These are phyloP conservation scores for Vicugna pacos DNA, from an alignment of 2,113 vertebrate genomes.

Conservation along the genomic window DNA sequence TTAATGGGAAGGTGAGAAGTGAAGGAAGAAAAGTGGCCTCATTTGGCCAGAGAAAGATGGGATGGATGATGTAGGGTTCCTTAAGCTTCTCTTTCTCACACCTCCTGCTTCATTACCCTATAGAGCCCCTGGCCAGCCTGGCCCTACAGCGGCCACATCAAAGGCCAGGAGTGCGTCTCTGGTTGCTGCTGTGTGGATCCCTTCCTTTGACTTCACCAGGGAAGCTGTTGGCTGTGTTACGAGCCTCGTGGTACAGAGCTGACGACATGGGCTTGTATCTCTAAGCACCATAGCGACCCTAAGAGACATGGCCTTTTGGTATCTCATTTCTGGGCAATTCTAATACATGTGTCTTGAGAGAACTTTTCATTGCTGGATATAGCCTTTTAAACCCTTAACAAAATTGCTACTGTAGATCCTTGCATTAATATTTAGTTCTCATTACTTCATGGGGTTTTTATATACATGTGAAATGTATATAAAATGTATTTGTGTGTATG, in stretches of 20 bases:
- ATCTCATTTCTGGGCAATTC: conserved; percentile 85
- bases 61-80: not conserved
- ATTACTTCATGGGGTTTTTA: conserved; percentile 44
- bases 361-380: conserved; percentile 56
- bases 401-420: conserved; percentile 49
- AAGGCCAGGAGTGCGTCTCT: accelerated
- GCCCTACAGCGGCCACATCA: too few relatives aligned
- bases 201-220: not conserved
- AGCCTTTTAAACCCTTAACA: not conserved
- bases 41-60: not conserved
- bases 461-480: conserved; percentile 11
- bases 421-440: conserved; percentile 60
- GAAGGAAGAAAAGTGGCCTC: not conserved
- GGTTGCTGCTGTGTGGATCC: not conserved
- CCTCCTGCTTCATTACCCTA: not conserved
- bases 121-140: not conserved
- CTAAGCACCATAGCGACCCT: not conserved
- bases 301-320: conserved; percentile 84
- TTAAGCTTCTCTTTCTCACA: not conserved
- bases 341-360: conserved; percentile 77
- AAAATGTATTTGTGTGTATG: not conserved
- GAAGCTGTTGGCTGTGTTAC: not conserved
- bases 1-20: not conserved
- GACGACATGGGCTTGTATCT: accelerated
- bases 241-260: not conserved